These are phyloP conservation scores for Phengaris alcon DNA, from an alignment of 2,888 invertebrate genomes.

Conservation along the genomic window DNA sequence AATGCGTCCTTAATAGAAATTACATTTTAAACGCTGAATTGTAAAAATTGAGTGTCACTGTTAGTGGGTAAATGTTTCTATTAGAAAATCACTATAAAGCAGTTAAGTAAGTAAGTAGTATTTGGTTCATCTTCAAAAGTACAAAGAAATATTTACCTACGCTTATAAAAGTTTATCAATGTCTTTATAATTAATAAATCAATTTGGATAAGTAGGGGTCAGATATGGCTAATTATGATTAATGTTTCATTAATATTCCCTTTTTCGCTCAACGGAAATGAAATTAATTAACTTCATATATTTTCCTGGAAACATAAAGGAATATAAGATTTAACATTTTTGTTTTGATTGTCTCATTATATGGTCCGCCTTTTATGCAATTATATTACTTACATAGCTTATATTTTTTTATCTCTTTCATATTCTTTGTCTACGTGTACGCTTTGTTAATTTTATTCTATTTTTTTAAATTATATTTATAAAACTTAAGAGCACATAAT, in stretches of 20 bases:
- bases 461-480: background rate
- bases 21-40: no score
- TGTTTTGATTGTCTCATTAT: slow-evolving; percentile 6
- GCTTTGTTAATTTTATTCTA: background rate
- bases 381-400: background rate
- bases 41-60: no score
- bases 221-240: background rate
- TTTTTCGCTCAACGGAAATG: background rate
- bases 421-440: background rate
- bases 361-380: background rate
- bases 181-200: background rate
- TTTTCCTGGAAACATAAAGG: background rate
- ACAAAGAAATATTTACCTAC: background rate
- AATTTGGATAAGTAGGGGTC: background rate
- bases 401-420: background rate
- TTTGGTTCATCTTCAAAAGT: no score
- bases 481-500: no score
- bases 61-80: no score
- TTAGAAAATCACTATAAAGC: no score
- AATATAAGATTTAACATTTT: slow-evolving; percentile 2
- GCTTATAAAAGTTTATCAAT: background rate
- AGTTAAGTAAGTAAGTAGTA: no score
- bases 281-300: slow-evolving; percentile 19
- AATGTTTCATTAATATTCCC: background rate
- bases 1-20: no score